Evolutionary conservation across 92 coral and sea anemone species (phyloP), one percentile per base, ranked within the genome.

Genomic region (Porites rus): DNA sequence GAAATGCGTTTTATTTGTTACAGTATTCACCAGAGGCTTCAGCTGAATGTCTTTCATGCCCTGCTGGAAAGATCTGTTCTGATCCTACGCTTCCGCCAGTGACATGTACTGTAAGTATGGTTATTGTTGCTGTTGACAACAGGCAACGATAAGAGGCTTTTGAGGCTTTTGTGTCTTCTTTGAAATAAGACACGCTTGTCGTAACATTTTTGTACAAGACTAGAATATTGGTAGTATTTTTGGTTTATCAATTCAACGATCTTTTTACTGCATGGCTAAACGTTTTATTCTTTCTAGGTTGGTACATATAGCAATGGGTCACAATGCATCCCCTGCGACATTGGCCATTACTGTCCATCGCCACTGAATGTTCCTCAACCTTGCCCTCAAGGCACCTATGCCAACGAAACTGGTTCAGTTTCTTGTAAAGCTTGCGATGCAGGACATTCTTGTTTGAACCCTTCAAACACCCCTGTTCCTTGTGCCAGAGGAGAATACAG

Each of bases 271-370:
- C 50, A 12, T 10, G 18, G 12, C 54, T 17, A 51, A 18, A 38
- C 50, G 18, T 4, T 14, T 60, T 69, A 38, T n/a, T n/a, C 19
- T 70, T 3, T 52, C 46, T 69, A 97, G 99, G 88, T 92, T 90
- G 99, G 99, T 3, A 93, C 94, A 28, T 97, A 92, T 91, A 94
- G 95, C 82, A 97, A 97, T 92, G 98, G 96, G 1, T 88, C 97
- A n/a, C 95, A 91, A 78, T 97, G 99, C 75, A 86, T 93, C 38
- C 81, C 89, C 31, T 97, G 99, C 62, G 88, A 88, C 28, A 60
- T 84, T 69, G 99, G 99, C 24, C 98, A 95, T 79, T 93, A 86
- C 75, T 97, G 99, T 81, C 99, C 99, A 10, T 92, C 96, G 3
- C 93, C 92, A 19, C 65, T 93, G 38, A 87, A 83, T 84, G 85